Evolutionary conservation across 2,113 vertebrate genomes (phyloP).

Genomic region (Forbesichthys papilliferus): DNA sequence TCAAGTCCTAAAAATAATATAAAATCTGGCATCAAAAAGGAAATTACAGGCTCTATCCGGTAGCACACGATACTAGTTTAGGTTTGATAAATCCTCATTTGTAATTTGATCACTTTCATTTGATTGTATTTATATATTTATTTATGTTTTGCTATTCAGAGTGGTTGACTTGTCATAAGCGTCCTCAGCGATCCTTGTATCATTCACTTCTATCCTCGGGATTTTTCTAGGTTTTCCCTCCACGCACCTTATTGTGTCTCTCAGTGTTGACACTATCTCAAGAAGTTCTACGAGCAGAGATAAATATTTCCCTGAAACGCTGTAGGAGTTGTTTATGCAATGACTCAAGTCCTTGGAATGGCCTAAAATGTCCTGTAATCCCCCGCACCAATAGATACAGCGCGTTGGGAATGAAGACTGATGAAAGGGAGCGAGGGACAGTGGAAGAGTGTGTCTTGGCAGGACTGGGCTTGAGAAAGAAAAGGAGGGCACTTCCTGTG

Average conservation of each 20-base stretch:
- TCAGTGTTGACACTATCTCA: slow-evolving; percentile 70
- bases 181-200: slow-evolving; percentile 28
- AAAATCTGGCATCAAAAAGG: not conserved
- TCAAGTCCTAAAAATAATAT: not conserved
- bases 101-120: not conserved
- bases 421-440: slow-evolving; percentile 31
- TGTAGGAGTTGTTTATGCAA: slow-evolving; percentile 68
- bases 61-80: not conserved
- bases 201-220: slow-evolving; percentile 45
- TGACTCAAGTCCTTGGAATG: slow-evolving; percentile 69
- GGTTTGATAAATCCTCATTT: slow-evolving; percentile 2
- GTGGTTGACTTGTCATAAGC: not conserved
- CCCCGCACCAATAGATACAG: slow-evolving; percentile 46
- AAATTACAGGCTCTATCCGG: slow-evolving; percentile 3
- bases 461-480: slow-evolving; percentile 47
- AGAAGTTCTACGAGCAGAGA: slow-evolving; percentile 71
- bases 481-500: slow-evolving; percentile 19
- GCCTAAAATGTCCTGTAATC: slow-evolving; percentile 67
- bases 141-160: too few species aligned
- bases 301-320: slow-evolving; percentile 70
- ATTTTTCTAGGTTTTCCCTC: slow-evolving; percentile 60
- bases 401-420: slow-evolving; percentile 53
- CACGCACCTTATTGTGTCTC: slow-evolving; percentile 66
- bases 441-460: slow-evolving; percentile 29
- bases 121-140: slow-evolving; percentile 10